phyloP scores from a whole-genome alignment of 2,113 vertebrate genomes.

The Puma concolor region DNA sequence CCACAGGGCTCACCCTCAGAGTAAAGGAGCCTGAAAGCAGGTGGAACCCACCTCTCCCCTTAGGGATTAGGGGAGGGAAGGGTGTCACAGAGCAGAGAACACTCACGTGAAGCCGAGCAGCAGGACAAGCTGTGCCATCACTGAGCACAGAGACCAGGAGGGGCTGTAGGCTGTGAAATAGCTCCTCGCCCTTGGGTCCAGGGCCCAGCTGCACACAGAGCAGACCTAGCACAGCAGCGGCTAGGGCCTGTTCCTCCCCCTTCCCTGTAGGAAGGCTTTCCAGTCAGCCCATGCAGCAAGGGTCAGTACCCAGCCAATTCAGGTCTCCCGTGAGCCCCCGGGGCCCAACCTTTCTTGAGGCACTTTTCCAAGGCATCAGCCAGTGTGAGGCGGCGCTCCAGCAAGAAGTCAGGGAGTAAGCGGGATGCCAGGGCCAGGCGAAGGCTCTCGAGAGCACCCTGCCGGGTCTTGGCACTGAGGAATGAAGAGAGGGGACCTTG shows the following conservation, averaged over 20 bases:
- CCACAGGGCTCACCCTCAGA: not conserved
- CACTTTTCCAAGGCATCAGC: conserved; percentile 94
- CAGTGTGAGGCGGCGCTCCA: conserved; percentile 91
- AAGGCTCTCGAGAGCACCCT: conserved; percentile 91
- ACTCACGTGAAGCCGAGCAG: conserved; percentile 95
- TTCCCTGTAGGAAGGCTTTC: conserved; percentile 86
- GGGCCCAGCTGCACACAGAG: conserved; percentile 97
- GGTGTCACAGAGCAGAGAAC: not conserved
- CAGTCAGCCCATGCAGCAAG: not conserved
- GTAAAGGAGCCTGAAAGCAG: not conserved
- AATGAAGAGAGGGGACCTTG: not conserved
- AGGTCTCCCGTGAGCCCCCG: not conserved
- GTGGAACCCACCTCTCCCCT: not conserved
- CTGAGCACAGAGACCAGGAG: conserved; percentile 90
- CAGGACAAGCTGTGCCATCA: conserved; percentile 88
- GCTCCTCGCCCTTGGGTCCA: conserved; percentile 91
- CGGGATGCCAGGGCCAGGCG: conserved; percentile 91
- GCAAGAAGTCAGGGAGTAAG: conserved; percentile 91
- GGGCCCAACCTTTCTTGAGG: conserved; percentile 92
- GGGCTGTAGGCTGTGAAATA: conserved; percentile 91
- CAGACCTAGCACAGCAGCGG: conserved; percentile 90
- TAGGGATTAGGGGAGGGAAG: not conserved
- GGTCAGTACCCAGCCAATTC: not conserved
- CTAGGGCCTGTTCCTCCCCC: conserved; percentile 94
- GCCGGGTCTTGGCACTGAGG: conserved; percentile 90